A percentile compares a stretch with the other conserved stretches of the same genome.
Evolutionary conservation across 2,888 invertebrate genomes (phyloP).

Genomic region (Sarcophaga rosellei): DNA sequence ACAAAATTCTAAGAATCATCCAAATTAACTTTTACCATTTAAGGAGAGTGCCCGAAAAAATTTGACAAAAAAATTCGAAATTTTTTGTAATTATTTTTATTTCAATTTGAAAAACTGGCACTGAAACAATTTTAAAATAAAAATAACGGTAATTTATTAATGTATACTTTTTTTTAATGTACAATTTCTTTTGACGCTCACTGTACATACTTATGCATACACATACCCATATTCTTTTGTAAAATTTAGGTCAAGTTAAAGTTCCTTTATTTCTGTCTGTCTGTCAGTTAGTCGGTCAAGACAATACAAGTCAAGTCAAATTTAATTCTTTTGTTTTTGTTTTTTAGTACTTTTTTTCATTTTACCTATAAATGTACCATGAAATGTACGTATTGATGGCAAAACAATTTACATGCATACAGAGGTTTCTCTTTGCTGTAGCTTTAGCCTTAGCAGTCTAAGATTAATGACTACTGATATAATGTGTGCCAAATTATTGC

Average conservation of each 20-base stretch:
- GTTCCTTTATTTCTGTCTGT: slow-evolving; percentile 27
- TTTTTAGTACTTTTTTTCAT: not conserved
- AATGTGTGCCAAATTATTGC: slow-evolving; percentile 44
- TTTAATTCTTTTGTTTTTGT: not conserved
- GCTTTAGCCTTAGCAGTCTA: not conserved
- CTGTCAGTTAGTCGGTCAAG: no score
- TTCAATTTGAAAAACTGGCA: no score
- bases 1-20: no score
- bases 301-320: no score
- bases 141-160: no score
- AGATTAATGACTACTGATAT: slow-evolving; percentile 49
- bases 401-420: slow-evolving; percentile 52
- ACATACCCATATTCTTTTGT: not conserved
- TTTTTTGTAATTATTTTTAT: no score
- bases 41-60: no score
- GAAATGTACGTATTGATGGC: slow-evolving; percentile 33
- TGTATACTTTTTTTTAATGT: no score
- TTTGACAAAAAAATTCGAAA: no score
- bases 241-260: slow-evolving; percentile 58
- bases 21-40: no score
- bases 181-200: not conserved
- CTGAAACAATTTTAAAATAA: no score
- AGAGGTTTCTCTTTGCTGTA: not conserved
- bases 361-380: not conserved
- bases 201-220: not conserved